Conservation (phyloP, 2,888 invertebrate species). For the Coelinius sp. region DNA sequence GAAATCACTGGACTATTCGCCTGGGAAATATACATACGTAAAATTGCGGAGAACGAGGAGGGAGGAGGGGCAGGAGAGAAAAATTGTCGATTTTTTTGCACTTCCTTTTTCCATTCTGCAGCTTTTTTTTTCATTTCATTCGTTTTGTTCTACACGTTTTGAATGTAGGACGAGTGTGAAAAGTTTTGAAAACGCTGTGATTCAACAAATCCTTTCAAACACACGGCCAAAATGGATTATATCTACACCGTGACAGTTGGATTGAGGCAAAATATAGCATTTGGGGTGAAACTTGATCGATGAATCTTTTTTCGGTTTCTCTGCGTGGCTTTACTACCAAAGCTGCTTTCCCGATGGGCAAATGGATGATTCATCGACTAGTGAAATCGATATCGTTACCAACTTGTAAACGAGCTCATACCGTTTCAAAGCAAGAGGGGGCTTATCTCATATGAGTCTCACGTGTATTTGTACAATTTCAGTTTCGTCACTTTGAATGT, state of each 20-base stretch:
- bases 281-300: conserved; percentile 8
- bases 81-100: background rate
- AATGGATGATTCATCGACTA: conserved; percentile 18
- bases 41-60: background rate
- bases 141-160: background rate
- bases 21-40: background rate
- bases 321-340: background rate
- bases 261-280: background rate
- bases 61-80: too few relatives aligned
- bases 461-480: conserved; percentile 13
- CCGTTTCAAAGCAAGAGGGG: background rate
- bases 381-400: conserved; percentile 14
- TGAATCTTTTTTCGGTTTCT: conserved; percentile 7
- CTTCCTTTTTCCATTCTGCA: background rate
- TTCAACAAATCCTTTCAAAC: conserved; percentile 1
- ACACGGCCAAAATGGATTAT: conserved; percentile 3
- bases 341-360: conserved; percentile 6
- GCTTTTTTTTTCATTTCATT: background rate
- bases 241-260: background rate
- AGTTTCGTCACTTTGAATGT: background rate
- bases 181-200: background rate
- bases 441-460: background rate
- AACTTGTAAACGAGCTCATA: conserved; percentile 23
- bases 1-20: conserved; percentile 13
- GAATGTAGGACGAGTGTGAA: background rate